Conservation (phyloP, 1,140 invertebrate genomes). For the Zaprionus capensis region DNA sequence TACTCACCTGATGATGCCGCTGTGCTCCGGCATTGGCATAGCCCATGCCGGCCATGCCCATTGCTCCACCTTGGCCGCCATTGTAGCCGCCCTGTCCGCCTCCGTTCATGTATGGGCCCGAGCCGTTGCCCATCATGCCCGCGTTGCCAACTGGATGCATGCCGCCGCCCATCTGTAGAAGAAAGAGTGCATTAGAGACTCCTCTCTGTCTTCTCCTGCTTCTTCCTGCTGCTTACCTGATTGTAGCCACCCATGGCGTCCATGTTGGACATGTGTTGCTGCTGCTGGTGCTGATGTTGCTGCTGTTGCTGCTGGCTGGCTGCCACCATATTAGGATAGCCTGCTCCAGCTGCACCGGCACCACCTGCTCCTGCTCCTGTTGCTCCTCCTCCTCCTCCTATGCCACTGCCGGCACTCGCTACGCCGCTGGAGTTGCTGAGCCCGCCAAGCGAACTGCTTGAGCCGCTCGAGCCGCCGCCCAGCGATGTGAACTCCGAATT, state of each 20-base stretch:
- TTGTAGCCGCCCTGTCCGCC: slow-evolving; percentile 77
- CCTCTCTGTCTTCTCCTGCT: neutral
- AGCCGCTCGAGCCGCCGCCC: slow-evolving; percentile 41
- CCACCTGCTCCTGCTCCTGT: slow-evolving; percentile 15
- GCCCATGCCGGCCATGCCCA: slow-evolving; percentile 84
- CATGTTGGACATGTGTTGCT: slow-evolving; percentile 74
- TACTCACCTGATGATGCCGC: slow-evolving; percentile 83
- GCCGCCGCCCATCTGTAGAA: slow-evolving; percentile 75
- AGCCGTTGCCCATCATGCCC: slow-evolving; percentile 71
- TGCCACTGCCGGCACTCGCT: slow-evolving; percentile 28
- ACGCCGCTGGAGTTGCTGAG: slow-evolving; percentile 71
- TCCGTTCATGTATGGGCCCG: slow-evolving; percentile 81
- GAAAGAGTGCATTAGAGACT: neutral
- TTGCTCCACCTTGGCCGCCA: slow-evolving; percentile 58
- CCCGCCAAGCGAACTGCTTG: slow-evolving; percentile 46
- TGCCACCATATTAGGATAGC: slow-evolving; percentile 68
- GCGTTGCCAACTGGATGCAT: slow-evolving; percentile 73
- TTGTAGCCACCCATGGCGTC: slow-evolving; percentile 82
- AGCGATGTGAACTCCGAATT: slow-evolving; percentile 80
- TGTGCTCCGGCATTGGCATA: slow-evolving; percentile 71
- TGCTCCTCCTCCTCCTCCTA: neutral
- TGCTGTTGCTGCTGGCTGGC: slow-evolving; percentile 64
- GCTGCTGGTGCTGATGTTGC: slow-evolving; percentile 62
- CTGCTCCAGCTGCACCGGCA: slow-evolving; percentile 14
- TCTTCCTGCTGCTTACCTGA: slow-evolving; percentile 60